Base-by-base conservation (phyloP, 2,888 invertebrate species). In the Fragum fragum region DNA sequence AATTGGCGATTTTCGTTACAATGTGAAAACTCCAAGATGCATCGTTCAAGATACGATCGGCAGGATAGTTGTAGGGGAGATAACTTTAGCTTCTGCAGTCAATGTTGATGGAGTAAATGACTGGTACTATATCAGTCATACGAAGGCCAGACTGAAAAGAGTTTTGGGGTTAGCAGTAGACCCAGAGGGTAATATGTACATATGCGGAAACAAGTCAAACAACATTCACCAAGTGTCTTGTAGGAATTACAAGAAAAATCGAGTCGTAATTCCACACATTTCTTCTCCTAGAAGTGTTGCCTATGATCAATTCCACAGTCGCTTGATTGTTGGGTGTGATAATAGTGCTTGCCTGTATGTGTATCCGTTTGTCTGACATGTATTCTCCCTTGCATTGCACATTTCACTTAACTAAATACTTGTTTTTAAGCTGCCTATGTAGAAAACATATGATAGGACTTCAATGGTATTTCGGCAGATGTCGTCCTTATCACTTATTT, bases 151-250 rank as follows among this genome's bases (percentile, higher is more conserved):
- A 32, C n/a, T 61, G 21, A n/a, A 61, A 3, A n/a, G 32, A 7
- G 32, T 32, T 18, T 21, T 0, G 2, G 61, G 61, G 11, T 28
- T 61, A 28, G 29, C 29, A 18, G 28, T 32, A 18, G 61, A 61
- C 32, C 18, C 14, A 61, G 61, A 61, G 21, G 61, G 32, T 3
- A 61, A 61, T n/a, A 32, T 61, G 18, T 61, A 61, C 32, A n/a
- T 32, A 1, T 32, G 32, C 32, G n/a, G 61, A 29, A 14, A 32
- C 32, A 5, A 29, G 3, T 61, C 61, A n/a, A n/a, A 61, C 29
- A 61, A 61, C 29, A n/a, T 61, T n/a, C 61, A 61, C 18, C 61
- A 61, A 29, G 61, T 61, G n/a, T 61, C 61, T 16, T 61, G 29
- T 32, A 1, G 9, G 1, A 32, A 61, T n/a, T 61, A 61, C 32